Conservation (phyloP, 2,888 invertebrate genomes). For the Ormyrus nitidulus region DNA sequence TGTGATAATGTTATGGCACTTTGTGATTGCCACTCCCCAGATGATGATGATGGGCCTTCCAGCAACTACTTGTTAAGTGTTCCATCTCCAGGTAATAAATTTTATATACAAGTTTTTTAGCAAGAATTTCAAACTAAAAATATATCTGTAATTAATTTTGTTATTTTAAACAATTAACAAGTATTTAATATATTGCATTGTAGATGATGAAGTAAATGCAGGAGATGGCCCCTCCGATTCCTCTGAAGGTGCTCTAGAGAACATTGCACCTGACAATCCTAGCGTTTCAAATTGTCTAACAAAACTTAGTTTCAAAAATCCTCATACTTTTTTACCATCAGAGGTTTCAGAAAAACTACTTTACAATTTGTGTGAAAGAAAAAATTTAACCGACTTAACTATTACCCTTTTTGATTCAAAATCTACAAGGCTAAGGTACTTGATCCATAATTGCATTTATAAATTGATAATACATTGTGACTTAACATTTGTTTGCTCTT, state of each 20-base stretch:
- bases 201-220: slow-evolving; percentile 55
- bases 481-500: neutral
- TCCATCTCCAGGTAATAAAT: slow-evolving; percentile 55
- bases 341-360: slow-evolving; percentile 80
- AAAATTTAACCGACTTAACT: slow-evolving; percentile 79
- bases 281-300: slow-evolving; percentile 62
- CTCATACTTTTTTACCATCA: slow-evolving; percentile 78
- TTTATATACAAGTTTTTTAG: neutral
- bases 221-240: slow-evolving; percentile 56
- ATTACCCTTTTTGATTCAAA: slow-evolving; percentile 80
- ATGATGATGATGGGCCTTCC: slow-evolving; percentile 69
- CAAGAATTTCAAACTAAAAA: neutral
- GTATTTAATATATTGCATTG: neutral
- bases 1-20: slow-evolving; percentile 80
- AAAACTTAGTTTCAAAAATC: slow-evolving; percentile 76
- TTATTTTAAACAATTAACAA: slow-evolving; percentile 6
- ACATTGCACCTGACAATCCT: slow-evolving; percentile 59
- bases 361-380: slow-evolving; percentile 78
- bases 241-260: slow-evolving; percentile 56
- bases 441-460: neutral
- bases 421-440: slow-evolving; percentile 78
- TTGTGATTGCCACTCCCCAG: slow-evolving; percentile 74
- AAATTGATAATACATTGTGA: slow-evolving; percentile 1
- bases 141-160: neutral
- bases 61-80: slow-evolving; percentile 53